Evolutionary conservation across 2,113 vertebrate species (phyloP).

Genomic region (Circaetus gallicus): DNA sequence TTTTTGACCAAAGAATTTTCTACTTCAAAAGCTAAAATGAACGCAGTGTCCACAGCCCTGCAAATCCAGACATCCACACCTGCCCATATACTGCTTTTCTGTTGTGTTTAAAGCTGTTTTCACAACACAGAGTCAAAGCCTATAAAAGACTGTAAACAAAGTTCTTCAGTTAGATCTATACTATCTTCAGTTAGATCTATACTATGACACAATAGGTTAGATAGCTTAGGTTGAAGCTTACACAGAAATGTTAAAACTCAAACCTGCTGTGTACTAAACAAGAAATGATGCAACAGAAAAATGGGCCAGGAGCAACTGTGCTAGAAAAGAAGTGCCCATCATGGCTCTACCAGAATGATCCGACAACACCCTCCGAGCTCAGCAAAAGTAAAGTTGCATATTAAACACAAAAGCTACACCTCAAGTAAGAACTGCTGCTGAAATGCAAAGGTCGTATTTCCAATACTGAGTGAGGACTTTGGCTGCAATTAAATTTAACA

Average conservation of each 20-base stretch:
- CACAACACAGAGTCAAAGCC: not conserved
- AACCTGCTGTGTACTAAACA: not conserved
- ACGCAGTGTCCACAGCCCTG: not conserved
- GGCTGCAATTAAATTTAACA: not conserved
- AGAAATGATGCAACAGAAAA: not conserved
- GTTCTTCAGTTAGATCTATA: not conserved
- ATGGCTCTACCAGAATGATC: not conserved
- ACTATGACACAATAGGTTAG: not conserved
- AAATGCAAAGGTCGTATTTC: not conserved
- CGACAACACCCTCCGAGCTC: not conserved
- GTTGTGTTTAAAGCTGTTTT: not conserved
- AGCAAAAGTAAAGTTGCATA: not conserved
- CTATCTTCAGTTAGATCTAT: not conserved
- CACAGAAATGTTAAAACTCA: not conserved
- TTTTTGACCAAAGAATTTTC: not conserved
- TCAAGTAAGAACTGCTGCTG: not conserved
- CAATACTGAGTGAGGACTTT: not conserved
- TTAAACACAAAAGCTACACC: not conserved
- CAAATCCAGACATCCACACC: not conserved
- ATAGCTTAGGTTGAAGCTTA: not conserved
- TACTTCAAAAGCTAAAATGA: not conserved
- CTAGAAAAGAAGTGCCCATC: not conserved
- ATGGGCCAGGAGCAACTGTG: not conserved
- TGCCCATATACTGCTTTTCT: not conserved
- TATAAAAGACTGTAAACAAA: not conserved